Evolutionary conservation across 2,113 vertebrate genomes (phyloP).

Genomic region (Camelus bactrianus): DNA sequence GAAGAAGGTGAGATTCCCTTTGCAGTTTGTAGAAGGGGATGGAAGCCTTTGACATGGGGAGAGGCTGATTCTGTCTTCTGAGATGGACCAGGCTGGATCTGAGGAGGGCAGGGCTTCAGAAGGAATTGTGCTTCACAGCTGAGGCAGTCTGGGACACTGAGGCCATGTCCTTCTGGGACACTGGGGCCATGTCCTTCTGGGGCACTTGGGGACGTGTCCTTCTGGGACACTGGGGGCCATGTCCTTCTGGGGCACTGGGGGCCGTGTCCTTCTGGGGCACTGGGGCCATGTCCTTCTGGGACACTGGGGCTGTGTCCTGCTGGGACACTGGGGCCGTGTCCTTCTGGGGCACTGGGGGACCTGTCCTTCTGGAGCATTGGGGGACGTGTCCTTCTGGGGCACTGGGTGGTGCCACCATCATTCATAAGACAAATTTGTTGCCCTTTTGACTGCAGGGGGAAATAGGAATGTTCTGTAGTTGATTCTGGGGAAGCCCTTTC

Average conservation of each 20-base stretch:
- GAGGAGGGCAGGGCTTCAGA: background rate
- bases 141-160: background rate
- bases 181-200: background rate
- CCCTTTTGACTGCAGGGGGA: background rate
- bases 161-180: background rate
- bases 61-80: background rate
- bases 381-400: background rate
- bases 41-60: background rate
- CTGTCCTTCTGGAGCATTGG: too few relatives aligned
- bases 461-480: background rate
- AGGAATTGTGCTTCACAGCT: background rate
- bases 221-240: background rate
- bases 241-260: background rate
- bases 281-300: background rate
- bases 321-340: too few relatives aligned
- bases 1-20: background rate
- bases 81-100: background rate
- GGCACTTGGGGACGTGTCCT: background rate
- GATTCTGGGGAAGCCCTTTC: background rate
- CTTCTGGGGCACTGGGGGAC: too few relatives aligned
- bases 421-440: background rate
- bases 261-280: background rate
- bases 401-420: background rate
- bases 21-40: background rate
- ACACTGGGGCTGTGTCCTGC: too few relatives aligned